phyloP scores from a whole-genome alignment of 2,888 invertebrate species.

The Gandaritis pyraliata region DNA sequence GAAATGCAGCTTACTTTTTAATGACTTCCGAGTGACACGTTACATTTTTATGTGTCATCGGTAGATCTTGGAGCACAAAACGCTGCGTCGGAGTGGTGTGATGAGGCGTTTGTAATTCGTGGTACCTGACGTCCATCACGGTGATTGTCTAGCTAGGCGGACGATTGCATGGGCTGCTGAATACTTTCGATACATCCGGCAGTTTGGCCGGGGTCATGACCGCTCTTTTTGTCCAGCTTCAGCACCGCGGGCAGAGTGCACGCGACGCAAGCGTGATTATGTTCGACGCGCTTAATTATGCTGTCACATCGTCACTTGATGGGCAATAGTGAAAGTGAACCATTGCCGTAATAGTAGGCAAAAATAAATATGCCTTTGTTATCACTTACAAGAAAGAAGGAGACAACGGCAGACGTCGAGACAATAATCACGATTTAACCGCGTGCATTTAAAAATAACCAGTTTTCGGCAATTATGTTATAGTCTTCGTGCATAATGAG shows the following conservation, averaged over 20 bases:
- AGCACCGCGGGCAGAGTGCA: slow-evolving; percentile 52
- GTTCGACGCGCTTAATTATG: slow-evolving; percentile 81
- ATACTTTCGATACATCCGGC: slow-evolving; percentile 82
- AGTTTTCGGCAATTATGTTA: slow-evolving; percentile 45
- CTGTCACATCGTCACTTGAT: slow-evolving; percentile 81
- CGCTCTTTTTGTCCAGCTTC: slow-evolving; percentile 73
- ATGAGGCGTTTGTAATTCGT: slow-evolving; percentile 30
- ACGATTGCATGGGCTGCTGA: slow-evolving; percentile 59
- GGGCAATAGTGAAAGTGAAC: slow-evolving; percentile 79
- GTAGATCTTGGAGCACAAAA: slow-evolving; percentile 21
- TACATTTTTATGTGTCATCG: slow-evolving; percentile 29
- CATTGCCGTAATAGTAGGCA: slow-evolving; percentile 66
- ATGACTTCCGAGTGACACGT: slow-evolving; percentile 41
- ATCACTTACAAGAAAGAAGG: slow-evolving; percentile 44
- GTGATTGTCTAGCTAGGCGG: slow-evolving; percentile 40
- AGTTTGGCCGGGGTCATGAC: slow-evolving; percentile 75
- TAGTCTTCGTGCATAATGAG: slow-evolving; percentile 46
- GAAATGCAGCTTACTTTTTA: slow-evolving; percentile 41
- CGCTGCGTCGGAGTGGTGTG: slow-evolving; percentile 28
- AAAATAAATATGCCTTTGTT: slow-evolving; percentile 47
- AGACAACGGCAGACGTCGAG: slow-evolving; percentile 44
- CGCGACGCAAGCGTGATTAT: slow-evolving; percentile 76
- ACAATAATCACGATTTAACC: slow-evolving; percentile 49
- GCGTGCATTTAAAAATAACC: slow-evolving; percentile 48
- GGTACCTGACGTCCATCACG: slow-evolving; percentile 28